Evolutionary conservation across 2,113 vertebrate genomes (phyloP).

Genomic region (Salvelinus alpinus): DNA sequence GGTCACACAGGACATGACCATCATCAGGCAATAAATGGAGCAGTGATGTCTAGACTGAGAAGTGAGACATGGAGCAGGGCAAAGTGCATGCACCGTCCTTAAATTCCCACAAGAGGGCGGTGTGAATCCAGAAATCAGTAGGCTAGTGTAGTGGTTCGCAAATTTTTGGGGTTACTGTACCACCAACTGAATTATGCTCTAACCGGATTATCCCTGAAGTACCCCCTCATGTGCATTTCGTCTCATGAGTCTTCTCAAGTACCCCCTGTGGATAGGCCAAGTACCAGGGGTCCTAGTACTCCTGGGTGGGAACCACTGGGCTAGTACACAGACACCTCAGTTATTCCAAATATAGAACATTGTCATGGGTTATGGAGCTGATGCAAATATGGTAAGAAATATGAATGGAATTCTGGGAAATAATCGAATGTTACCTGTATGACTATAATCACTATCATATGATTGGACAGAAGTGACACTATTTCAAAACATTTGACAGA

Average conservation of each 20-base stretch:
- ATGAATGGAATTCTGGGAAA: not conserved
- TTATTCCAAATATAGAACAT: slow-evolving; percentile 33
- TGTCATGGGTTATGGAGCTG: slow-evolving; percentile 35
- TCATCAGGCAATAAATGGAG: too few species aligned
- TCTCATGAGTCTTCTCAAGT: too few species aligned
- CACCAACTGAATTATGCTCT: too few species aligned
- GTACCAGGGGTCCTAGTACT: too few species aligned
- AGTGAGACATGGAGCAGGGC: not conserved
- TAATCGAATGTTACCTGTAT: not conserved
- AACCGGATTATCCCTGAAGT: too few species aligned
- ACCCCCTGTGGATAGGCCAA: too few species aligned
- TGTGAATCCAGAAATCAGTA: not conserved
- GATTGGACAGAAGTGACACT: too few species aligned
- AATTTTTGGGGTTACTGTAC: too few species aligned
- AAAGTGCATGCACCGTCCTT: not conserved
- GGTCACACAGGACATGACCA: not conserved
- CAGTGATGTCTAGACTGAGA: not conserved
- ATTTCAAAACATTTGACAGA: too few species aligned
- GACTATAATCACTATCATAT: not conserved
- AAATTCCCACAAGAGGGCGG: slow-evolving; percentile 14
- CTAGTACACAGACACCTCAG: not conserved
- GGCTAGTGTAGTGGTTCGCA: not conserved
- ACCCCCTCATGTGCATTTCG: too few species aligned
- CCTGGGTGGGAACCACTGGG: not conserved
- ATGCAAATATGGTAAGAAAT: slow-evolving; percentile 13